Percentiles rank a stretch among this genome's conserved stretches.
These are phyloP conservation scores for Epizoanthus rinbou DNA, from an alignment of 92 coral and sea anemone species.

Conservation along the genomic window DNA sequence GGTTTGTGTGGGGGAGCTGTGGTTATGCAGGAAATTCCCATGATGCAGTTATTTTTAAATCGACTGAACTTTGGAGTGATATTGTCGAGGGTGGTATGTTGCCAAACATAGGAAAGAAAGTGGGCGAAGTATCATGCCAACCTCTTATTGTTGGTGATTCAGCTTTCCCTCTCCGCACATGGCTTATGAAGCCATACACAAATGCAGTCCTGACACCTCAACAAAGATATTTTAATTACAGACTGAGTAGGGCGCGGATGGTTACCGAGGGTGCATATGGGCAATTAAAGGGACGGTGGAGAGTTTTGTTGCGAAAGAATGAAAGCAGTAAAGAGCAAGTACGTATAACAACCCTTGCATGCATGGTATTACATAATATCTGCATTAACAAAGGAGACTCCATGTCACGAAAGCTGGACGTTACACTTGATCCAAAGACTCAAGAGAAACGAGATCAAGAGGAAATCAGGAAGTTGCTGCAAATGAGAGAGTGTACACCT, in stretches of 20 bases:
- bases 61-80: neutral
- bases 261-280: too few relatives aligned
- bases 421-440: constrained; percentile 60
- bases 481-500: constrained; percentile 64
- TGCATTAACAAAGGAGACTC: constrained; percentile 47
- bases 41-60: neutral
- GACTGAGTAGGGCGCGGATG: too few relatives aligned
- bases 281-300: constrained; percentile 42
- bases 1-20: constrained; percentile 21
- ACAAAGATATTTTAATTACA: too few relatives aligned
- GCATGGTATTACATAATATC: constrained; percentile 45
- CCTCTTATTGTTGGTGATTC: too few relatives aligned
- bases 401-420: constrained; percentile 56
- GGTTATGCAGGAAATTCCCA: constrained; percentile 22
- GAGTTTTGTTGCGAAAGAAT: constrained; percentile 42
- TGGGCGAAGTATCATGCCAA: too few relatives aligned
- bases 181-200: too few relatives aligned
- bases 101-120: too few relatives aligned
- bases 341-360: constrained; percentile 41
- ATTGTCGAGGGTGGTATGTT: too few relatives aligned
- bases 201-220: too few relatives aligned
- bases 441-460: constrained; percentile 69
- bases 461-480: constrained; percentile 66
- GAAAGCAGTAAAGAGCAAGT: constrained; percentile 46
- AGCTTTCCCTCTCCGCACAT: too few relatives aligned